Evolutionary conservation across 2,888 invertebrate genomes (phyloP).

Genomic region (Neuroscelio doddi): DNA sequence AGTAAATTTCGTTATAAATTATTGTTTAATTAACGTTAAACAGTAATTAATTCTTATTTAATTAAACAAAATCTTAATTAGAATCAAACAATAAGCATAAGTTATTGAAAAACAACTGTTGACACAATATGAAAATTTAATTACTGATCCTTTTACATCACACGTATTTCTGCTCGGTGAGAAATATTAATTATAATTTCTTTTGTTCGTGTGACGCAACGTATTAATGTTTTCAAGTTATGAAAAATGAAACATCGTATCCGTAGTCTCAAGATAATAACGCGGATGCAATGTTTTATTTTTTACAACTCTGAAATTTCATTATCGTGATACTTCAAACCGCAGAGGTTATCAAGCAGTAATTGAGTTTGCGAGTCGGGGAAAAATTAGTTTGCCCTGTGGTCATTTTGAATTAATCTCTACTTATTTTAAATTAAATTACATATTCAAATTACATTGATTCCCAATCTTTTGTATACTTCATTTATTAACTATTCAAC

Average conservation of each 20-base stretch:
- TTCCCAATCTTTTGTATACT: not conserved
- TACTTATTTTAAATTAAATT: slow-evolving; percentile 32
- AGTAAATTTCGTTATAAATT: too few relatives aligned
- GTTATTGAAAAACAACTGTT: too few relatives aligned
- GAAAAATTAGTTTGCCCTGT: slow-evolving; percentile 14
- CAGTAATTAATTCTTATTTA: too few relatives aligned
- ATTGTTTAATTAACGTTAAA: too few relatives aligned
- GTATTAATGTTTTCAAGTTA: slow-evolving; percentile 23
- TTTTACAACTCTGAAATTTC: slow-evolving; percentile 20
- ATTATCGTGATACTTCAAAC: slow-evolving; percentile 28
- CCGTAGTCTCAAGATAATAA: slow-evolving; percentile 18
- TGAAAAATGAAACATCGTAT: slow-evolving; percentile 26
- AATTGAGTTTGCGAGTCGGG: slow-evolving; percentile 21
- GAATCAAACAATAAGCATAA: too few relatives aligned
- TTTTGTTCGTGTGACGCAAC: slow-evolving; percentile 13
- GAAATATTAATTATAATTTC: slow-evolving; percentile 12
- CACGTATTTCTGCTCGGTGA: not conserved
- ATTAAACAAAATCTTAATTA: too few relatives aligned
- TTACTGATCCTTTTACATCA: too few relatives aligned
- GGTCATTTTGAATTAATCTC: slow-evolving; percentile 30
- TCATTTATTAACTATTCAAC: not conserved
- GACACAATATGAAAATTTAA: too few relatives aligned
- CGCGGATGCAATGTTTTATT: slow-evolving; percentile 4
- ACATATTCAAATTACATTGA: slow-evolving; percentile 8
- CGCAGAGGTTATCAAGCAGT: slow-evolving; percentile 23